Evolutionary conservation across 2,888 invertebrate genomes (phyloP).

Genomic region (Ormia ochracea): DNA sequence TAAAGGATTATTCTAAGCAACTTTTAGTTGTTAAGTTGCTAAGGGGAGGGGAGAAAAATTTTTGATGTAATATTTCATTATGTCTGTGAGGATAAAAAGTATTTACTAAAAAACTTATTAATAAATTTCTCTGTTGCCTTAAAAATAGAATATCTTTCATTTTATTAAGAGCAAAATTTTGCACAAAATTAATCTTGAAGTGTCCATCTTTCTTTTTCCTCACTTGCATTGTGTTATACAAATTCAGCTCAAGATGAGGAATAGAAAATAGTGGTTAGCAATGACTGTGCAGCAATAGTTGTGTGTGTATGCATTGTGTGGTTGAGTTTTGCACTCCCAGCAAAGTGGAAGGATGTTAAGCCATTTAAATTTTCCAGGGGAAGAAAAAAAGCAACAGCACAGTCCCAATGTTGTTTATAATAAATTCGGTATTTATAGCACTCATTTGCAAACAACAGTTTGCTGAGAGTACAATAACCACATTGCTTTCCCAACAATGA

Average conservation of each 20-base stretch:
- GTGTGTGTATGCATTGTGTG: background rate
- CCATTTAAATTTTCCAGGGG: background rate
- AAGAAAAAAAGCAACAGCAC: background rate
- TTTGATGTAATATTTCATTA: background rate
- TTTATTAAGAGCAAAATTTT: background rate
- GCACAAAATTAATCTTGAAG: conserved; percentile 11
- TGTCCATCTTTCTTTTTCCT: background rate
- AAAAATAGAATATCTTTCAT: background rate
- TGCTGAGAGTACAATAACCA: background rate
- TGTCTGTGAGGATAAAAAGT: background rate
- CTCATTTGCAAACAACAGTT: background rate
- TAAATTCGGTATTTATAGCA: background rate
- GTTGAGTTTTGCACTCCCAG: background rate
- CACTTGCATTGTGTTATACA: background rate
- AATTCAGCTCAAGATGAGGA: background rate
- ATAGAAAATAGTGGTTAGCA: background rate
- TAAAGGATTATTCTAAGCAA: background rate
- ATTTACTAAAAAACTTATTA: background rate
- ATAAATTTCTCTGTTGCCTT: background rate
- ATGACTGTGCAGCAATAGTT: background rate
- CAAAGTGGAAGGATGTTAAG: background rate
- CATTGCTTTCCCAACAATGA: background rate
- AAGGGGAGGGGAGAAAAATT: background rate
- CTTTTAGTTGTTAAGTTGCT: background rate
- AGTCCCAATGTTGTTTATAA: no score